Evolutionary conservation across 2,888 invertebrate species (phyloP).

Genomic region (Drosophila acutilabella): DNA sequence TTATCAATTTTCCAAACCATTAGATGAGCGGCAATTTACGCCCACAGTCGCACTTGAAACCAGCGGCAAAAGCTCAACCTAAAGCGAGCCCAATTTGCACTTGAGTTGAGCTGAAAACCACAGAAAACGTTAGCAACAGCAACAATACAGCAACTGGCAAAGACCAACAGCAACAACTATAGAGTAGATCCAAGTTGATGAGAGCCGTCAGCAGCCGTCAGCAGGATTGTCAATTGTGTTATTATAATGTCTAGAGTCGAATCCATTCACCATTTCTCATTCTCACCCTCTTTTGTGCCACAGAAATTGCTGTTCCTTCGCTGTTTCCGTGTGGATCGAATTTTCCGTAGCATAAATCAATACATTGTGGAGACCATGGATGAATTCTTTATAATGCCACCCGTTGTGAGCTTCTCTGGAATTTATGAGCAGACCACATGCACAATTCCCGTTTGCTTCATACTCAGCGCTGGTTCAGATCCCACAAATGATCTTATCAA

Average conservation of each 20-base stretch:
- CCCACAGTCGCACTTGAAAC: slow-evolving; percentile 78
- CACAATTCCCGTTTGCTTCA: slow-evolving; percentile 95
- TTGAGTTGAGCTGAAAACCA: slow-evolving; percentile 62
- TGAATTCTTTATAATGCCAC: slow-evolving; percentile 95
- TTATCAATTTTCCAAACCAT: slow-evolving; percentile 83
- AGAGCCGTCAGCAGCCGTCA: slow-evolving; percentile 48
- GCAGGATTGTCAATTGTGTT: slow-evolving; percentile 43
- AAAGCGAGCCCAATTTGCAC: slow-evolving; percentile 80
- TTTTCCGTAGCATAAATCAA: slow-evolving; percentile 93
- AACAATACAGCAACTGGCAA: slow-evolving; percentile 44
- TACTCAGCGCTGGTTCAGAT: slow-evolving; percentile 97
- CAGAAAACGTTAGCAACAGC: slow-evolving; percentile 45
- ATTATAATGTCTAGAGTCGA: slow-evolving; percentile 50
- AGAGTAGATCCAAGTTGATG: slow-evolving; percentile 38
- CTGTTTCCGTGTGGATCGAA: slow-evolving; percentile 95
- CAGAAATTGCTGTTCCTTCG: slow-evolving; percentile 92
- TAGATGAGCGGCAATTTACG: slow-evolving; percentile 80
- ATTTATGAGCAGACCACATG: slow-evolving; percentile 94
- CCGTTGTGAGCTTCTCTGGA: slow-evolving; percentile 91
- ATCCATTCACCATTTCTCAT: slow-evolving; percentile 33
- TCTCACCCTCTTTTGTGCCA: slow-evolving; percentile 20
- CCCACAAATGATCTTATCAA: slow-evolving; percentile 95
- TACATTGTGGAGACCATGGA: slow-evolving; percentile 94
- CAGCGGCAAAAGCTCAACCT: slow-evolving; percentile 66
- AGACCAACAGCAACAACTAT: slow-evolving; percentile 40